Conservation (phyloP, 2,888 invertebrate genomes). For the Chrysolina oricalcia region DNA sequence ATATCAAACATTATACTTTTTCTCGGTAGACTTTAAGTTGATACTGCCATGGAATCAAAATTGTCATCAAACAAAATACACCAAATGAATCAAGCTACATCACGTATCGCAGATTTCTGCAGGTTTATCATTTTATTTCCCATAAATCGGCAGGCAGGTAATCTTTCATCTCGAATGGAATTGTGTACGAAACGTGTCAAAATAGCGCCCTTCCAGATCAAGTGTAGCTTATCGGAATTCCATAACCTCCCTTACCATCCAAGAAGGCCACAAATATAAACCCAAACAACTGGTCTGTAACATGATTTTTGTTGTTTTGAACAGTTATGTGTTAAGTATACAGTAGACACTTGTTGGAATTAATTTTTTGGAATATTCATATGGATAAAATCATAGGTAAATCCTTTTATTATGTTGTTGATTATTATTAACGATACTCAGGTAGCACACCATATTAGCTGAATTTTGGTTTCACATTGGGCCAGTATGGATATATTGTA, state of each 20-base stretch:
- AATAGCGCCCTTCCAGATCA: conserved; percentile 2
- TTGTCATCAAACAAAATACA: neutral
- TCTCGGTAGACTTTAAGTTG: too few species aligned
- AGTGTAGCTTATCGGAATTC: neutral
- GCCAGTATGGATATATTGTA: too few species aligned
- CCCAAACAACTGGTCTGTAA: neutral
- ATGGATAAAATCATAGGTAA: too few species aligned
- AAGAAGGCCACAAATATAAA: neutral
- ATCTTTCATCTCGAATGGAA: conserved; percentile 46
- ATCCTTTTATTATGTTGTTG: too few species aligned
- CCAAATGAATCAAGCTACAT: neutral
- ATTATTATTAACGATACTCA: too few species aligned
- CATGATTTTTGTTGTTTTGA: too few species aligned
- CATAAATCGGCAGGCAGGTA: conserved; percentile 36
- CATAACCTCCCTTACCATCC: neutral
- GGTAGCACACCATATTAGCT: too few species aligned
- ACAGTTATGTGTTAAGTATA: too few species aligned
- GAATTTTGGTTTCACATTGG: too few species aligned
- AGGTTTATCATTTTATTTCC: conserved; percentile 28
- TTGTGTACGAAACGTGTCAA: conserved; percentile 47
- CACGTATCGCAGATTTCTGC: conserved; percentile 25
- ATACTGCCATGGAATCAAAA: neutral
- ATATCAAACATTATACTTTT: too few species aligned
- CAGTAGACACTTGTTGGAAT: too few species aligned
- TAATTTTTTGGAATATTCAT: too few species aligned